These are phyloP conservation scores for Pseudomyrmex pallidus DNA, from an alignment of 1,140 invertebrate genomes.

Conservation along the genomic window DNA sequence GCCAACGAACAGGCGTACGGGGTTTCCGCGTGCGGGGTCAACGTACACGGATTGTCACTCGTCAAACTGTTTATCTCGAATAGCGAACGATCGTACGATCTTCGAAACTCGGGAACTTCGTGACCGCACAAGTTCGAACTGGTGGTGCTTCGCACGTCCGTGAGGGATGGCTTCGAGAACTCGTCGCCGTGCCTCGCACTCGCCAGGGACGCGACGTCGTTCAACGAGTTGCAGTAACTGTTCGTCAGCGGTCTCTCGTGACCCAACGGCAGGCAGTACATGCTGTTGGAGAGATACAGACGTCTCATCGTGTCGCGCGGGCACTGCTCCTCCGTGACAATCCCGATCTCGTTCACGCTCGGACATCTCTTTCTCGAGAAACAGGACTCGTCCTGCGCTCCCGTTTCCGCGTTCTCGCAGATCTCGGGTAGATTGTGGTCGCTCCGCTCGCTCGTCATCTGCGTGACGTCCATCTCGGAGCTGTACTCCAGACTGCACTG, in stretches of 20 bases:
- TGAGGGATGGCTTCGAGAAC: constrained; percentile 74
- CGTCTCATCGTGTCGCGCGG: constrained; percentile 53
- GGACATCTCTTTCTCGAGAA: constrained; percentile 44
- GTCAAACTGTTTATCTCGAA: constrained; percentile 67
- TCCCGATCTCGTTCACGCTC: constrained; percentile 65
- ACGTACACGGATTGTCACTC: constrained; percentile 65
- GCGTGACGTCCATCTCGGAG: constrained; percentile 89
- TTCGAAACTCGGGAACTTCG: constrained; percentile 64
- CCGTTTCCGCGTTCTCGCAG: constrained; percentile 69
- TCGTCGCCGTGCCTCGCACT: constrained; percentile 77
- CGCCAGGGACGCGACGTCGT: constrained; percentile 76
- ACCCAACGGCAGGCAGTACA: constrained; percentile 77
- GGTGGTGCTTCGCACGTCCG: constrained; percentile 70
- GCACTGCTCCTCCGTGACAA: constrained; percentile 24
- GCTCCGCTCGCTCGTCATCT: constrained; percentile 84
- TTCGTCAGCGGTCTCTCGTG: constrained; percentile 70
- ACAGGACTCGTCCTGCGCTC: constrained; percentile 8
- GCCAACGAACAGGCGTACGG: constrained; percentile 58
- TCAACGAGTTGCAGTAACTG: constrained; percentile 79
- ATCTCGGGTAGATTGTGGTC: constrained; percentile 82
- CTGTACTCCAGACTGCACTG: constrained; percentile 89
- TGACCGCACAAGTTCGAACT: constrained; percentile 70
- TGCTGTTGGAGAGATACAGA: constrained; percentile 77
- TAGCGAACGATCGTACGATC: constrained; percentile 67
- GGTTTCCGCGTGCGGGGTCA: constrained; percentile 38